These are phyloP conservation scores for Psilopogon haemacephalus DNA, from an alignment of 2,113 vertebrate species.

Conservation along the genomic window DNA sequence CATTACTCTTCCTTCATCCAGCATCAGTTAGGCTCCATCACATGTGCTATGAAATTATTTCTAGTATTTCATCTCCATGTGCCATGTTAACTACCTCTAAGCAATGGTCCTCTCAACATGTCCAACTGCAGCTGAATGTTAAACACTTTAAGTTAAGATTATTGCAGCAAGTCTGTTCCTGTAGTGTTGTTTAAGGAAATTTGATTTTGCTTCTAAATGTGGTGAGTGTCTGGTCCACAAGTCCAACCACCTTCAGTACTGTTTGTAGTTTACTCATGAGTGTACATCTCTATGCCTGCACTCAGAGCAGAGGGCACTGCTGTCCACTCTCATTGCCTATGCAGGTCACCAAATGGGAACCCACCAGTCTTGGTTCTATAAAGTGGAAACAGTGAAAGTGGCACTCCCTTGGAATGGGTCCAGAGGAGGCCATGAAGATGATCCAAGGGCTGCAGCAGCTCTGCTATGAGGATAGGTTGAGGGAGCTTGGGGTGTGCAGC, in stretches of 20 bases:
- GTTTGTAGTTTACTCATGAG: not conserved
- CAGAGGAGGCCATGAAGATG: no score
- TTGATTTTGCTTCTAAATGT: not conserved
- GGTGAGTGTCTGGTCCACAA: not conserved
- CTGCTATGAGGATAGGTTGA: no score
- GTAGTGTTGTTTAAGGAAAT: not conserved
- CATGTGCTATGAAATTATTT: not conserved
- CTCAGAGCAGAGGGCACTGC: not conserved
- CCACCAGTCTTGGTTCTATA: not conserved
- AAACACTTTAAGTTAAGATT: not conserved
- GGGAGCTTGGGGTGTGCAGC: no score
- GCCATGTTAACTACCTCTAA: not conserved
- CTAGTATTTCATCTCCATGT: not conserved
- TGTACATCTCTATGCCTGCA: not conserved
- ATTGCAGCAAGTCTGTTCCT: not conserved
- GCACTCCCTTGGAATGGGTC: no score
- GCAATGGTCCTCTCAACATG: not conserved
- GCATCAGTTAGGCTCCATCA: not conserved
- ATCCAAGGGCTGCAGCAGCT: no score
- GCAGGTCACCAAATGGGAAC: not conserved
- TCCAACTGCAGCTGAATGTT: not conserved
- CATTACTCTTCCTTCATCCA: not conserved
- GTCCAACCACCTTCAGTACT: not conserved
- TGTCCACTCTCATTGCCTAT: not conserved
- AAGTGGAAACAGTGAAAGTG: no score